These are phyloP conservation scores for Chlorops oryzae DNA, from an alignment of 1,140 invertebrate species.

Conservation along the genomic window DNA sequence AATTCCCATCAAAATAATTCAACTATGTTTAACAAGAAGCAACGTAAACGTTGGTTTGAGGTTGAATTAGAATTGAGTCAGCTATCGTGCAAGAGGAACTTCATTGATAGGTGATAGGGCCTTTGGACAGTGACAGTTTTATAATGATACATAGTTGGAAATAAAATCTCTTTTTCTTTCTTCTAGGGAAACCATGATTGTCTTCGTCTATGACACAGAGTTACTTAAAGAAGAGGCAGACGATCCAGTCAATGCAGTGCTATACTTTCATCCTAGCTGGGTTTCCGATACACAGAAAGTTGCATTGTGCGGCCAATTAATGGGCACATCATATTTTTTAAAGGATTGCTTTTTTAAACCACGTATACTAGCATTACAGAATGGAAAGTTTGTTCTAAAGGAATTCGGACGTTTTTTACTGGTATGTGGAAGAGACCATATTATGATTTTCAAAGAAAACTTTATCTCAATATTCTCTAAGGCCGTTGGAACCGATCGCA, in stretches of 20 bases:
- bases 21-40: no score
- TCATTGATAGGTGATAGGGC: no score
- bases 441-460: constrained; percentile 43
- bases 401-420: constrained; percentile 72
- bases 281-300: constrained; percentile 73
- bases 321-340: constrained; percentile 73
- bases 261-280: constrained; percentile 85
- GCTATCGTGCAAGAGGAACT: no score
- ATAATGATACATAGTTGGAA: no score
- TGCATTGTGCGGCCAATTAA: constrained; percentile 72
- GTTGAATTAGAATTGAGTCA: no score
- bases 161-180: not conserved
- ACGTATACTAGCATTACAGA: constrained; percentile 66
- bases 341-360: constrained; percentile 67
- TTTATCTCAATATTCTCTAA: no score
- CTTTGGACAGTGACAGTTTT: no score
- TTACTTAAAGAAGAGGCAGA: constrained; percentile 70
- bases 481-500: constrained; percentile 79
- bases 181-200: constrained; percentile 75
- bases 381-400: constrained; percentile 76
- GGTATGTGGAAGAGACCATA: constrained; percentile 51
- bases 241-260: constrained; percentile 75
- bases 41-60: no score
- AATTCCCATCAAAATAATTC: no score
- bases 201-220: constrained; percentile 80